Conservation (phyloP, 2,797 vertebrate species). For the Mormyrops boulengeri region DNA sequence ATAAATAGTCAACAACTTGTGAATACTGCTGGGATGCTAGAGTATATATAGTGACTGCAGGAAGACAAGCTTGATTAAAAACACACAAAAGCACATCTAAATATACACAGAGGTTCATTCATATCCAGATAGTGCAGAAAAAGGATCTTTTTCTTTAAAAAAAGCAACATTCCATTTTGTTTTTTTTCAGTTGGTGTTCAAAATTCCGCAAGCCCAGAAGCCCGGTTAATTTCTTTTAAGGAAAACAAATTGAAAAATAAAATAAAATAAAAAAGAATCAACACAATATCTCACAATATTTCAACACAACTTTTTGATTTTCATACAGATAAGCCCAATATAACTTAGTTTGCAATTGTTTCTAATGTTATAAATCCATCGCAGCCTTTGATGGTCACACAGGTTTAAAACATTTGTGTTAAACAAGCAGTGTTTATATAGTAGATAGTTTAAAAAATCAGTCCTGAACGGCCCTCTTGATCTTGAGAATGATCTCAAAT, state of each 20-base stretch:
- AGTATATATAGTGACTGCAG: constrained; percentile 79
- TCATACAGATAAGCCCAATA: constrained; percentile 71
- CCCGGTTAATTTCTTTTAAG: constrained; percentile 49
- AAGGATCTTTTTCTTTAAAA: constrained; percentile 60
- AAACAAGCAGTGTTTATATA: constrained; percentile 55
- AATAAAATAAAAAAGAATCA: constrained; percentile 55
- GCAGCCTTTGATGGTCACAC: constrained; percentile 56
- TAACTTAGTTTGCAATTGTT: constrained; percentile 66
- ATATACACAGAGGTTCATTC: constrained; percentile 81
- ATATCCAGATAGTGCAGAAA: constrained; percentile 85
- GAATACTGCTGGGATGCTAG: constrained; percentile 74
- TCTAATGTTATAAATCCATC: constrained; percentile 61
- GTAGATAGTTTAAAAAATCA: constrained; percentile 53
- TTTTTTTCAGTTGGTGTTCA: constrained; percentile 61
- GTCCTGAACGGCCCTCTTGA: constrained; percentile 57
- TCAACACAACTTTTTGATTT: constrained; percentile 62
- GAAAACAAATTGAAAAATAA: constrained; percentile 40
- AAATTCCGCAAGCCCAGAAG: constrained; percentile 68
- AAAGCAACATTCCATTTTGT: constrained; percentile 70
- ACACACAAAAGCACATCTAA: constrained; percentile 86
- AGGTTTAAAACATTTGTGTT: constrained; percentile 53
- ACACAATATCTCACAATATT: constrained; percentile 70
- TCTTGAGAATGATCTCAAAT: constrained; percentile 50
- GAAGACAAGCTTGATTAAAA: constrained; percentile 88
- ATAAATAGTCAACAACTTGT: constrained; percentile 73